Conservation (phyloP, 1,140 invertebrate species). For the Atta colombica region DNA sequence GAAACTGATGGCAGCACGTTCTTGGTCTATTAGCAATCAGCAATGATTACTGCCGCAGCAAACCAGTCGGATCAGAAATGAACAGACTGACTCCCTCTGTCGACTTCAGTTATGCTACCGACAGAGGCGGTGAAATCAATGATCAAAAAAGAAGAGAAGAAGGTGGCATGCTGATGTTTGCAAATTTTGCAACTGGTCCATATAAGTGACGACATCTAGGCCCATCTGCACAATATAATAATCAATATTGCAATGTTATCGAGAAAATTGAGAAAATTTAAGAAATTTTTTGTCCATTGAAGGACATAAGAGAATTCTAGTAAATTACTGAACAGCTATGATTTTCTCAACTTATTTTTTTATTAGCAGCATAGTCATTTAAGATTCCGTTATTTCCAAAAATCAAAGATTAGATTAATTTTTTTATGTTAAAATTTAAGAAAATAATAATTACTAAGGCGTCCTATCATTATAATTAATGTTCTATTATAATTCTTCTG, state of each 20-base stretch:
- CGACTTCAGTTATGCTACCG: constrained; percentile 34
- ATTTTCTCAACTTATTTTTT: neutral
- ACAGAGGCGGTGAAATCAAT: constrained; percentile 46
- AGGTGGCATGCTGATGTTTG: neutral
- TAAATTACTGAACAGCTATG: neutral
- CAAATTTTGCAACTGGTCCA: neutral
- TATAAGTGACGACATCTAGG: constrained; percentile 26
- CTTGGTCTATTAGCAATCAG: neutral
- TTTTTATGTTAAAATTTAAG: neutral
- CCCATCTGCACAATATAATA: neutral
- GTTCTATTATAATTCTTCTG: neutral
- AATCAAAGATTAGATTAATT: neutral
- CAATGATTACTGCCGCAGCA: neutral
- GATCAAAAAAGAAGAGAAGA: constrained; percentile 2
- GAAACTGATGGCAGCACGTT: constrained; percentile 54
- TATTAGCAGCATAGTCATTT: neutral
- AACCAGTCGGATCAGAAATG: neutral
- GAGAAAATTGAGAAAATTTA: neutral
- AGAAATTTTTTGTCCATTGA: neutral
- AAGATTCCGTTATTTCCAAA: neutral
- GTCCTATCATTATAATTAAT: no score
- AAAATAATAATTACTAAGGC: neutral
- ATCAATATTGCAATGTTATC: no score
- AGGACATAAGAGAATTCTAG: neutral
- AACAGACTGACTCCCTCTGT: constrained; percentile 1